Percentiles rank a stretch among this genome's conserved stretches.
Evolutionary conservation across 2,113 vertebrate genomes (phyloP).

Genomic region (Zapus hudsonius): DNA sequence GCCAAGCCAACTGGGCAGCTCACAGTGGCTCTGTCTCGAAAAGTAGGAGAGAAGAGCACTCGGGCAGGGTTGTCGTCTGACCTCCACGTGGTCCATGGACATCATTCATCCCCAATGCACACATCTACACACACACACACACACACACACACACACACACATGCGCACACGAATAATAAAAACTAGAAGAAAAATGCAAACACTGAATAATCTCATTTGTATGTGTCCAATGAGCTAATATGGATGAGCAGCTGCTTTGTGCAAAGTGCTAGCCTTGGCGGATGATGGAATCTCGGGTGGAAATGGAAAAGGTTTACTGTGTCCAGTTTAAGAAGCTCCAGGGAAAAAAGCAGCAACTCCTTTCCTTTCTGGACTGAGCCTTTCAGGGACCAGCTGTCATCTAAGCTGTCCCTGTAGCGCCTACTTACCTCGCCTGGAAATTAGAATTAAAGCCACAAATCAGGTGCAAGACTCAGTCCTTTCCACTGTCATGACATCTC

Average conservation of each 20-base stretch:
- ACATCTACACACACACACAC: no score
- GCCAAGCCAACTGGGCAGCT: no score
- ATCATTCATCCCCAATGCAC: no score
- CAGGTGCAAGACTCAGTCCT: no score
- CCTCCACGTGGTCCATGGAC: no score
- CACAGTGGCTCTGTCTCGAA: no score
- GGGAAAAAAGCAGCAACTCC: not conserved
- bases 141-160: no score
- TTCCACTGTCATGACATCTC: rapidly evolving
- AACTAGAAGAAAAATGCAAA: no score
- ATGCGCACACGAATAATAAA: no score
- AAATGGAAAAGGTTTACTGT: not conserved
- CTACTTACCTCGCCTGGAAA: not conserved
- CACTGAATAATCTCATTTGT: not conserved
- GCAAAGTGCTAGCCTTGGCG: not conserved
- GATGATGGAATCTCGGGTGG: not conserved
- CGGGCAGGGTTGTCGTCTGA: no score
- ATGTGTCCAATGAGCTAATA: not conserved
- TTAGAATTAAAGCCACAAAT: conserved; percentile 15
- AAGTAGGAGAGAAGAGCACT: no score
- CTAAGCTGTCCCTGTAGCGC: not conserved
- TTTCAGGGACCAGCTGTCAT: not conserved
- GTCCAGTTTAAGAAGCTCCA: not conserved
- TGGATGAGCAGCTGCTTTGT: not conserved
- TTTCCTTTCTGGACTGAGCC: not conserved